These are phyloP conservation scores for Tachypleus tridentatus DNA, from an alignment of 1,140 invertebrate genomes.

Conservation along the genomic window DNA sequence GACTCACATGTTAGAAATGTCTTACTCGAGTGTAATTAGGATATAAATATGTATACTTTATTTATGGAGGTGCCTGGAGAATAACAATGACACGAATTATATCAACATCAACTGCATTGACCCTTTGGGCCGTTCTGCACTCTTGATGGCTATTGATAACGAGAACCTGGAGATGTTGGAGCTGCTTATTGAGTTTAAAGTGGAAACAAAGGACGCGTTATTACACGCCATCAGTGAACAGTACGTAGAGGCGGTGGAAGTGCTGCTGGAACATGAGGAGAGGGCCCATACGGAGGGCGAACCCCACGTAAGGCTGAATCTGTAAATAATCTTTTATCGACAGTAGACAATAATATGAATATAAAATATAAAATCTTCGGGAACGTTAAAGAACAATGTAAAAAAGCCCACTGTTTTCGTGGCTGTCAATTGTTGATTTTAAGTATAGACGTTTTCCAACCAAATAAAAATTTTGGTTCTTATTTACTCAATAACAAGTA, in stretches of 20 bases:
- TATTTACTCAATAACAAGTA: too few relatives aligned
- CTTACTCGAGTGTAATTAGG: too few relatives aligned
- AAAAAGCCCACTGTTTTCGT: too few relatives aligned
- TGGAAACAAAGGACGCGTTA: constrained; percentile 84
- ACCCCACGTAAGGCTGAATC: constrained; percentile 53
- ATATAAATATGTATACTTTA: too few relatives aligned
- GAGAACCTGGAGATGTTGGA: constrained; percentile 99
- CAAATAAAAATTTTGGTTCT: too few relatives aligned
- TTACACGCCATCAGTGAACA: constrained; percentile 95
- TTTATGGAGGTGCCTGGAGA: constrained; percentile 1
- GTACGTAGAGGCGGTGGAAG: constrained; percentile 95
- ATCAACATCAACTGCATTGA: constrained; percentile 96
- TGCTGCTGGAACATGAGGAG: constrained; percentile 85
- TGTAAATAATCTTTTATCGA: not conserved
- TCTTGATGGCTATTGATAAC: constrained; percentile 96
- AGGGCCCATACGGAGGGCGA: constrained; percentile 59
- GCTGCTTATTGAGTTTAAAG: constrained; percentile 68
- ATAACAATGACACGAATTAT: not conserved
- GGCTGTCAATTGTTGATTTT: too few relatives aligned
- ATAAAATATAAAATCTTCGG: too few relatives aligned
- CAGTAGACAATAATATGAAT: too few relatives aligned
- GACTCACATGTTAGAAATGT: too few relatives aligned
- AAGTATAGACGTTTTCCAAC: too few relatives aligned
- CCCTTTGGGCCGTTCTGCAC: constrained; percentile 77
- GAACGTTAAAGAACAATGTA: too few relatives aligned